These are phyloP conservation scores for Phoenicopterus ruber DNA, from an alignment of 2,113 vertebrate genomes.

Conservation along the genomic window DNA sequence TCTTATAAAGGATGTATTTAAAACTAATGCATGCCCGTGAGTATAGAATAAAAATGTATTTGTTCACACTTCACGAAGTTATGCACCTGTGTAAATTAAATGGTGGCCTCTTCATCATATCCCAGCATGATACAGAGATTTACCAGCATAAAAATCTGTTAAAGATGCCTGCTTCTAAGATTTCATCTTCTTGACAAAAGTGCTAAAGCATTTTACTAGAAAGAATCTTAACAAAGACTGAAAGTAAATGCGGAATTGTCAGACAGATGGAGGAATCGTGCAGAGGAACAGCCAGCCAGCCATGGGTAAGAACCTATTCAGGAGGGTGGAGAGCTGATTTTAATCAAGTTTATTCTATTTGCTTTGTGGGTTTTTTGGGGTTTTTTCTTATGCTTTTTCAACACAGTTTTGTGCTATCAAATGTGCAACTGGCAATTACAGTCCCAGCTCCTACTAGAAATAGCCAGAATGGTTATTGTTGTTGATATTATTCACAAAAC, in stretches of 20 bases:
- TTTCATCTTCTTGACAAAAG: neutral
- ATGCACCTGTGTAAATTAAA: neutral
- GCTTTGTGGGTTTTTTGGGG: neutral
- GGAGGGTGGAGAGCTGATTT: neutral
- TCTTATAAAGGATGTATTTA: neutral
- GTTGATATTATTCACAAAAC: slow-evolving; percentile 43
- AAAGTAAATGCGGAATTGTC: neutral
- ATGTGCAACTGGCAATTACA: slow-evolving; percentile 6
- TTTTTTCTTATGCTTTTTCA: neutral
- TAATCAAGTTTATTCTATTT: neutral
- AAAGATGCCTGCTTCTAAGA: neutral
- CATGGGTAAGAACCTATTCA: neutral
- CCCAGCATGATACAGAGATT: neutral
- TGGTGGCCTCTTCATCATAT: neutral
- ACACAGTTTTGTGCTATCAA: neutral
- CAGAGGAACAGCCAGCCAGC: neutral
- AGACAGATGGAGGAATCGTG: slow-evolving; percentile 13
- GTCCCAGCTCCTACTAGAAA: neutral
- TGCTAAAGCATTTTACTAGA: neutral
- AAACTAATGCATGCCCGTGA: neutral
- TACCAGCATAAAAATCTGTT: neutral
- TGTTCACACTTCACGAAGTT: neutral
- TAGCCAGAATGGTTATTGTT: slow-evolving; percentile 15
- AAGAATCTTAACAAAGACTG: slow-evolving; percentile 9
- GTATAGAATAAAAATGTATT: neutral